A percentile compares a stretch with the other conserved stretches of the same genome.
These are phyloP conservation scores for Exephanes ischioxanthus DNA, from an alignment of 2,888 invertebrate species.

Conservation along the genomic window DNA sequence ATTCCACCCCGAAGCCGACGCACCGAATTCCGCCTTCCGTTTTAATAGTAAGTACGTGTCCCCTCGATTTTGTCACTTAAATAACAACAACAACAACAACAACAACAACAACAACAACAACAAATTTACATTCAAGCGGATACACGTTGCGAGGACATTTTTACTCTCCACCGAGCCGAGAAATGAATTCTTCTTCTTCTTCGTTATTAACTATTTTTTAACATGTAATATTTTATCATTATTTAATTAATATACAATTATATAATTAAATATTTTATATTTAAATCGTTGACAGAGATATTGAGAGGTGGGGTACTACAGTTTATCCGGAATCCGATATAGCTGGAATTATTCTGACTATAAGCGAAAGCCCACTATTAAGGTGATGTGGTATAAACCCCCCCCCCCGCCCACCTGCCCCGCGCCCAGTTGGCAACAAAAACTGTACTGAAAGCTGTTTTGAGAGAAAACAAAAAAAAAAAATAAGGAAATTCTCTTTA, in stretches of 20 bases:
- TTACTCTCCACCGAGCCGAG: background rate
- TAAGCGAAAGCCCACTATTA: constrained; percentile 10
- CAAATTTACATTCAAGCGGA: background rate
- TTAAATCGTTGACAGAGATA: too few relatives aligned
- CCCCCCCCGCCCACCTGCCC: too few relatives aligned
- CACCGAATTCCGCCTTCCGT: background rate
- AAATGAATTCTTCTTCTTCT: background rate
- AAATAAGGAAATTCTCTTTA: too few relatives aligned
- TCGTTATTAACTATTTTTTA: background rate
- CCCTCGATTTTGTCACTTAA: background rate
- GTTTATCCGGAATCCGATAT: constrained; percentile 51
- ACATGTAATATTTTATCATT: background rate
- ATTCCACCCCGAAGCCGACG: background rate
- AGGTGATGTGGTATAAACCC: too few relatives aligned
- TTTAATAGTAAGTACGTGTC: constrained; percentile 10
- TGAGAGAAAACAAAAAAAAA: too few relatives aligned
- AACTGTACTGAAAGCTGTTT: too few relatives aligned
- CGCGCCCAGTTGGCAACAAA: too few relatives aligned
- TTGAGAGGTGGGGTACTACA: background rate
- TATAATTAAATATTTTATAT: too few relatives aligned
- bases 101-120: too few relatives aligned
- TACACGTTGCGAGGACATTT: background rate
- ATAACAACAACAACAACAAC: too few relatives aligned
- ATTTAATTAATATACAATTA: too few relatives aligned
- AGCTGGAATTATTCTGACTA: constrained; percentile 54